A percentile compares a stretch with the other conserved stretches of the same genome.
phyloP scores from a whole-genome alignment of 2,888 invertebrate genomes.

The Chydorus sphaericus region DNA sequence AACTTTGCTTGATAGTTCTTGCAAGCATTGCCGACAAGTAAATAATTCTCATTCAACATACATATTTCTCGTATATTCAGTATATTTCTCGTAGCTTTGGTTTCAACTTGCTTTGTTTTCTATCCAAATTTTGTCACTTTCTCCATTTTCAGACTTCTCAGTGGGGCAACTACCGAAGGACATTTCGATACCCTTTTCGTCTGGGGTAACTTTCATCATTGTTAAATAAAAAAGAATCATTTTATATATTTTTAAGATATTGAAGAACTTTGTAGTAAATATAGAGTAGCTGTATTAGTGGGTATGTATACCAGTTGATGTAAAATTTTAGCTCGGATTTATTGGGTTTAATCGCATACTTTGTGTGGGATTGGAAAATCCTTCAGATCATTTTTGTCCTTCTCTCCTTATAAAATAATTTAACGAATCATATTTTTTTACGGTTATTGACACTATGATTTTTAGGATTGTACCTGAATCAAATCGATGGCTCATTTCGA shows the following conservation, averaged over 20 bases:
- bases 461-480: constrained; percentile 16
- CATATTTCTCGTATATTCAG: neutral
- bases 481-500: constrained; percentile 16
- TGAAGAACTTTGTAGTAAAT: constrained; percentile 33
- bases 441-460: neutral
- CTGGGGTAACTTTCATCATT: neutral
- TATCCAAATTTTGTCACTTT: neutral
- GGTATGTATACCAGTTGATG: constrained; percentile 34
- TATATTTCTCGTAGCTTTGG: neutral
- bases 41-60: no score
- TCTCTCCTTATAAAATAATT: neutral
- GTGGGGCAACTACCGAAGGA: neutral
- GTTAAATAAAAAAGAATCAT: neutral
- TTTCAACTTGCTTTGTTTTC: neutral
- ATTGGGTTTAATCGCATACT: constrained; percentile 34
- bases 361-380: constrained; percentile 36
- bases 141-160: neutral
- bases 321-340: constrained; percentile 38
- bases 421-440: neutral
- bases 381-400: constrained; percentile 31
- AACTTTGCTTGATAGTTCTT: neutral
- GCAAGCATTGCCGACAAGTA: constrained; percentile 3
- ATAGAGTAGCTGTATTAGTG: constrained; percentile 35
- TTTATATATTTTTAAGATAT: constrained; percentile 29
- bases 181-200: neutral